Evolutionary conservation across 2,888 invertebrate genomes (phyloP).

Genomic region (Lottia gigantea): DNA sequence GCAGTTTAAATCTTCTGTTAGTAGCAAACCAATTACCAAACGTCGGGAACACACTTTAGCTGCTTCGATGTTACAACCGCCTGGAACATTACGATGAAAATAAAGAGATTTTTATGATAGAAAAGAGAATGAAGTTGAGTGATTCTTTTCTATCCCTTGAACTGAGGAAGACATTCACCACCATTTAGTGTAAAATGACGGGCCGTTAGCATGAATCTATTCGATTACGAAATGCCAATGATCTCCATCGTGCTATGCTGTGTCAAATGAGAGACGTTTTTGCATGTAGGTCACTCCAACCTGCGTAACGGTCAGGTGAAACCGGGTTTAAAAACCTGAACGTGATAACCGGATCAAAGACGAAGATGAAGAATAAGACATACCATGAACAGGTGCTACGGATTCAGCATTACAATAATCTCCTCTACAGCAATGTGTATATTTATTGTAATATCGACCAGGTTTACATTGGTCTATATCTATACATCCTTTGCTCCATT

Average conservation of each 20-base stretch:
- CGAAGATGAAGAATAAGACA: background rate
- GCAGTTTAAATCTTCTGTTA: slow-evolving; percentile 17
- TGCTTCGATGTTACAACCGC: slow-evolving; percentile 5
- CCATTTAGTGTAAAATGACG: no score
- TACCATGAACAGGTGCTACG: slow-evolving; percentile 20
- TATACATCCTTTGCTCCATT: slow-evolving; percentile 22
- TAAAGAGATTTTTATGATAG: no score
- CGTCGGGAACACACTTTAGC: slow-evolving; percentile 15
- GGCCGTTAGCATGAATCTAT: no score
- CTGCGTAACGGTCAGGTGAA: no score
- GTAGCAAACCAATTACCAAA: background rate
- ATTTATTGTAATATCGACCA: slow-evolving; percentile 23
- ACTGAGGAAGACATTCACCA: no score
- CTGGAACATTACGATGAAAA: slow-evolving; percentile 9
- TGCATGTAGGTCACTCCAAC: no score
- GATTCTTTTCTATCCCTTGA: no score
- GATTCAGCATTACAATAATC: slow-evolving; percentile 16
- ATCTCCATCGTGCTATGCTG: no score
- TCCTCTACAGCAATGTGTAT: slow-evolving; percentile 27
- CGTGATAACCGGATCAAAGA: background rate
- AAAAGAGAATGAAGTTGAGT: no score
- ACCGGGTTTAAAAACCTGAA: background rate
- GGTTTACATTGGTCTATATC: slow-evolving; percentile 19
- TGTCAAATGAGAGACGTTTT: no score
- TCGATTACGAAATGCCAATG: no score